Evolutionary conservation across 2,113 vertebrate genomes (phyloP), one percentile per base, ranked within the genome.

Genomic region (Marmota monax): DNA sequence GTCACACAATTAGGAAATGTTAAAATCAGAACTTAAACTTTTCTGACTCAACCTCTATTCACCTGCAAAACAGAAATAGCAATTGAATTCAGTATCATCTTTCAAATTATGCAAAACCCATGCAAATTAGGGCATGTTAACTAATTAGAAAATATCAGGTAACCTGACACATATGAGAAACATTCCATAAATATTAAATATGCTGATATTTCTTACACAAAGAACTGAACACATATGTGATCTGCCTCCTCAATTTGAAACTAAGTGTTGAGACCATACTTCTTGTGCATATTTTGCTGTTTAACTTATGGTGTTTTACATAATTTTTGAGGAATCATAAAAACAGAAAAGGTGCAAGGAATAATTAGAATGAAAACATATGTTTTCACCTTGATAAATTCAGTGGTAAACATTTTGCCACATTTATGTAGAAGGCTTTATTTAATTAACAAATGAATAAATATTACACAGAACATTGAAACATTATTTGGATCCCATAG

Each of bases 81-180:
- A 83, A 14, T 37, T 39, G 72, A 78, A 89, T 74, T 56, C 29
- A 86, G 13, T 4, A 74, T 25, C 14, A 94, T 69, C 22, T n/a
- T 85, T 84, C 23, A 77, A 87, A 95, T 90, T 92, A 88, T 79
- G 69, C 61, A 83, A 61, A 92, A 34, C 58, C n/a, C 61, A 87
- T 37, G 45, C 69, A 91, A 96, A 96, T 93, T 34, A 91, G 79
- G 34, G 63, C 12, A 61, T 32, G 25, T 37, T 56, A 88, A 78
- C 72, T 84, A 95, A 90, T 92, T 94, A 80, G 76, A 80, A 94
- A 79, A 92, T 29, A 78, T 7, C 61, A 89, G 65, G 29, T 89
- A 94, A 84, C 27, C 23, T 92, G 69, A 14, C 70, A 78, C 34
- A 65, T 88, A 61, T 67, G 16, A 94, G 61, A 88, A 90, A 56